Evolutionary conservation across 2,113 vertebrate species (phyloP), one percentile per base, ranked within the genome.

Genomic region (Solenodon paradoxus): DNA sequence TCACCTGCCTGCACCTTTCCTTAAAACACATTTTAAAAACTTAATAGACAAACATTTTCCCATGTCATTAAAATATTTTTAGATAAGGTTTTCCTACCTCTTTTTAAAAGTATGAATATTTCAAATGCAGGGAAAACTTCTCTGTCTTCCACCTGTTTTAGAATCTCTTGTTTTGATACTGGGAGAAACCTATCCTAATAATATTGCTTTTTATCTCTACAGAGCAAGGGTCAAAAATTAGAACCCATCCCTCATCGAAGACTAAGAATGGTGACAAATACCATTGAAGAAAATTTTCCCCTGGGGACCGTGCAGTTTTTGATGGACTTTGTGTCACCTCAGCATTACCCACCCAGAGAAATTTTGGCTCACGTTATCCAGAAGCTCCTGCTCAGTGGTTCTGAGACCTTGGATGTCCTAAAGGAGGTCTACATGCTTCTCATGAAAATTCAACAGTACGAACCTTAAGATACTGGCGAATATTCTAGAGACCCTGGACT

Each of bases 401-500:
- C 96, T 0, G 97, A 98, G 0, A 97, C 98, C 13, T 64, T 89
- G 63, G 98, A 98, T 47, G 96, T 98, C 68, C 97, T 98, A 38
- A 98, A 98, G 92, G 99, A 99, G 89, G 99, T 99, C 96, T 99
- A 99, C 96, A 98, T 98, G 92, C 98, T 99, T 59, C 98, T 99
- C 68, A 99, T 99, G 98, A 99, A 99, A 97, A 99, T 99, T 79
- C 99, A 99, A 96, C 99, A 98, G 99, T 99, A 98, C 30, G 98
- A 96, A 42, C 55, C 84, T 2, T 88, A 47, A n/a, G 68, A n/a
- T 61, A 0, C 51, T 74, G 91, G 55, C 66, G 24, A 40, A 47
- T 79, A 82, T 85, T 68, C 64, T 55, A 26, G 97, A 92, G 91
- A 84, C 19, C 47, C 47, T 80, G 32, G 16, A 45, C 35, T n/a